Evolutionary conservation across 2,113 vertebrate species (phyloP).

Genomic region (Pavo muticus): DNA sequence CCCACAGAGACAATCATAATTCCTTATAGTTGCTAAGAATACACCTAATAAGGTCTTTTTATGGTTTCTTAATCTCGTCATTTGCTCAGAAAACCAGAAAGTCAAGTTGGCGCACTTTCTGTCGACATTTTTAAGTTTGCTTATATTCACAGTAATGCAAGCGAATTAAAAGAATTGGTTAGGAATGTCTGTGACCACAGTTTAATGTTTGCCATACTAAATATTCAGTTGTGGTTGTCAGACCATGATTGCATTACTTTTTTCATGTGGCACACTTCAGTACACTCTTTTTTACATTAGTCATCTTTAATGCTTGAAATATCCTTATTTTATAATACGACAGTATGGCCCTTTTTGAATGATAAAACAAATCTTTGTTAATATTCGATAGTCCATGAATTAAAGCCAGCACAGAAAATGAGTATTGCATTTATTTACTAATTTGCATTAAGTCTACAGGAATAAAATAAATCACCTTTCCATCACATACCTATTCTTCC

Average conservation of each 20-base stretch:
- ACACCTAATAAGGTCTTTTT: neutral
- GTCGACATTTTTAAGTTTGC: neutral
- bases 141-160: neutral
- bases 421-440: neutral
- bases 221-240: neutral
- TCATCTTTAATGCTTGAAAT: neutral
- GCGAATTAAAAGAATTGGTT: neutral
- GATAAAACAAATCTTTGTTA: neutral
- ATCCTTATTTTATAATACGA: neutral
- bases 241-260: neutral
- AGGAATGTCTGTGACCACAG: neutral
- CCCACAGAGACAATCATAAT: neutral
- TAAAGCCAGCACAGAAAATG: neutral
- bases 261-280: neutral
- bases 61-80: neutral
- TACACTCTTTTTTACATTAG: neutral
- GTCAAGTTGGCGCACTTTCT: neutral
- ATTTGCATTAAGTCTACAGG: neutral
- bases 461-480: neutral
- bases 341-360: neutral
- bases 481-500: neutral
- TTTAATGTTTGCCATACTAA: neutral
- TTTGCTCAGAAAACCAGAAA: neutral
- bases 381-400: neutral
- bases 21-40: neutral